Percentiles rank a stretch among this genome's conserved stretches.
Conservation (phyloP, 2,113 vertebrate genomes). For the Cryptoleucopteryx plumbea region DNA sequence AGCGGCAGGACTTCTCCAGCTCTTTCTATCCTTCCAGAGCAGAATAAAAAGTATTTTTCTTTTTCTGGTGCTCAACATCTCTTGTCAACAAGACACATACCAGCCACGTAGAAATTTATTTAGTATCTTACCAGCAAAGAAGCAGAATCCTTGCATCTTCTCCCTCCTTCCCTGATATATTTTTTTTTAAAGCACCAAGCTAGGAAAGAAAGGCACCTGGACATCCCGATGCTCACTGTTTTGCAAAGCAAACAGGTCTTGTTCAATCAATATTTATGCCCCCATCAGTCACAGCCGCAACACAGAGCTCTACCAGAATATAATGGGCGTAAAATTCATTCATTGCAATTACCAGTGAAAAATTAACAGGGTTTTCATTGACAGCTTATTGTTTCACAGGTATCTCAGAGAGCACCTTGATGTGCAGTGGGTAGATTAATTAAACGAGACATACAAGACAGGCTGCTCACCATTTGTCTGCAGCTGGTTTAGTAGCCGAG, state of each 20-base stretch:
- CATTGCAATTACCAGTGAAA: conserved; percentile 37
- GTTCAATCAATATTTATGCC: conserved; percentile 61
- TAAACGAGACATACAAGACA: not conserved
- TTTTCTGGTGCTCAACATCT: not conserved
- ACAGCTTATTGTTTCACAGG: conserved; percentile 24
- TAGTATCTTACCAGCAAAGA: not conserved
- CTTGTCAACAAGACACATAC: not conserved
- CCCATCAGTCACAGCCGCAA: conserved; percentile 38
- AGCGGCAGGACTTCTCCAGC: not conserved
- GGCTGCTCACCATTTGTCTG: not conserved
- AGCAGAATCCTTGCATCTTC: not conserved
- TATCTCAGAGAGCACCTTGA: not conserved
- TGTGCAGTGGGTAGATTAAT: not conserved
- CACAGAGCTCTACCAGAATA: not conserved
- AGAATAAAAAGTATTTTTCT: not conserved
- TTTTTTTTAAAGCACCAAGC: not conserved
- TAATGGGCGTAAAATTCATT: conserved; percentile 33
- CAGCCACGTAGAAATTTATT: not conserved
- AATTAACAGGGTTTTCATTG: not conserved
- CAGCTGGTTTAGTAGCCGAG: not conserved
- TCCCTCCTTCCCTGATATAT: not conserved
- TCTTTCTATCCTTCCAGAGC: not conserved
- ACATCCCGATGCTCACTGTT: not conserved
- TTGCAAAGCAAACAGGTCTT: conserved; percentile 32
- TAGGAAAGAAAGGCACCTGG: not conserved